Evolutionary conservation across 2,113 vertebrate species (phyloP).

Genomic region (Hiodon tergisus): DNA sequence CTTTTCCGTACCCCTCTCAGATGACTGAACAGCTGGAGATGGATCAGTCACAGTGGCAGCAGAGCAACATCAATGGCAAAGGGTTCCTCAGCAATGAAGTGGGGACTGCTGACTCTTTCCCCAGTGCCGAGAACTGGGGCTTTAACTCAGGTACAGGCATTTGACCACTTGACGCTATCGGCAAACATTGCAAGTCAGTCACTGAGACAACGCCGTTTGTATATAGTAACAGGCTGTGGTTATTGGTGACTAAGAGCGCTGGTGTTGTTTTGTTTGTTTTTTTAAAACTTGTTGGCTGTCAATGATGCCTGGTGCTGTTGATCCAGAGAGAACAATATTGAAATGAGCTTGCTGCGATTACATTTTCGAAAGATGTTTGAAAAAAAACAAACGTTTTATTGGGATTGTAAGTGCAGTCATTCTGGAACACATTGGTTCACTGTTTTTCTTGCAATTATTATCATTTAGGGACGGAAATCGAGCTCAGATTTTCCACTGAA

Average conservation of each 20-base stretch:
- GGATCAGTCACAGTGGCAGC: conserved; percentile 39
- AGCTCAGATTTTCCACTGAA: conserved; percentile 38
- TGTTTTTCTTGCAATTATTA: neutral
- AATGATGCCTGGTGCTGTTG: too few relatives aligned
- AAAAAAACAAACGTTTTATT: neutral
- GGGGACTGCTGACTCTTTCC: conserved; percentile 36
- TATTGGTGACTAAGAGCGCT: neutral
- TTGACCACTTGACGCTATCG: neutral
- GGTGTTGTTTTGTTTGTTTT: too few relatives aligned
- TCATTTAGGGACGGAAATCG: conserved; percentile 28
- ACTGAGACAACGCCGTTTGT: neutral
- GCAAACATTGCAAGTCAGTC: neutral
- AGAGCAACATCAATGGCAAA: conserved; percentile 31
- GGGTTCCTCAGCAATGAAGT: conserved; percentile 58
- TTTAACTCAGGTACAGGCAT: conserved; percentile 59
- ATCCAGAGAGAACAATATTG: neutral
- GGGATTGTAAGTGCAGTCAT: neutral
- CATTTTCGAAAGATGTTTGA: neutral
- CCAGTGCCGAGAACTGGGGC: conserved; percentile 62
- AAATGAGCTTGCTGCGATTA: conserved; percentile 13
- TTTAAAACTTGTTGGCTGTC: too few relatives aligned
- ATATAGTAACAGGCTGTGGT: neutral
- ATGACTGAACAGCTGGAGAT: conserved; percentile 57
- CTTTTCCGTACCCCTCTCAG: conserved; percentile 50
- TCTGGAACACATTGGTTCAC: neutral